Base-by-base conservation (phyloP, 2,797 vertebrate species). In the Lemur catta region DNA sequence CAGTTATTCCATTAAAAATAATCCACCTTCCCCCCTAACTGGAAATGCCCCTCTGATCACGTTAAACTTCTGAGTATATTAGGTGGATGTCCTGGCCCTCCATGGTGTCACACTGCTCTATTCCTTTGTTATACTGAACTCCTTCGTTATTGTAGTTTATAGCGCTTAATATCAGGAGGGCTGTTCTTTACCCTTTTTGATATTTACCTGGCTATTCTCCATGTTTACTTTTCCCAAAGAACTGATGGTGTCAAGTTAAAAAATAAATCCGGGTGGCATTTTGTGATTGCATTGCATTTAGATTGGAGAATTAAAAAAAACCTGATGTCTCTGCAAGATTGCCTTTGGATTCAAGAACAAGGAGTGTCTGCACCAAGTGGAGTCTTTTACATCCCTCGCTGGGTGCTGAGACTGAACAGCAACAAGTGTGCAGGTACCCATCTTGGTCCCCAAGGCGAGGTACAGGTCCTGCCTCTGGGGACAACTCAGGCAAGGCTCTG, bases 1-100 rank as follows among this genome's bases (percentile, higher is more conserved):
- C 38, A 61, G 67, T 55, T 63, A 20, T 93, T 87, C 72, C 69
- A 79, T 35, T 65, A 69, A 78, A 61, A 82, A 81, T 61, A 88
- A 55, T 15, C 10, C 28, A 71, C 13, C 26, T 0, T 26, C 3
- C 2, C 41, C 43, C 35, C 26, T 48, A 67, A 74, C 41, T 30
- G n/a, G 28, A 59, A 59, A 74, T 59, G 48, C 63, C 30, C 4
- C 41, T 33, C 1, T 18, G 46, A 88, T n/a, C 11, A 7, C 10
- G 41, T 55, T 46, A 55, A 52, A 43, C 30, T 48, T 50, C 55
- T 35, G 30, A 50, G 28, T 38, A n/a, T 71, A 63, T 35, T 26
- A 88, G 78, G 57, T 20, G 55, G 28, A 12, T 17, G 33, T 63
- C 74, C 7, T 17, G n/a, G 18, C n/a, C 12, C 33, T 65, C 35